These are phyloP conservation scores for Aphelinus certus DNA, from an alignment of 1,140 invertebrate genomes.

Conservation along the genomic window DNA sequence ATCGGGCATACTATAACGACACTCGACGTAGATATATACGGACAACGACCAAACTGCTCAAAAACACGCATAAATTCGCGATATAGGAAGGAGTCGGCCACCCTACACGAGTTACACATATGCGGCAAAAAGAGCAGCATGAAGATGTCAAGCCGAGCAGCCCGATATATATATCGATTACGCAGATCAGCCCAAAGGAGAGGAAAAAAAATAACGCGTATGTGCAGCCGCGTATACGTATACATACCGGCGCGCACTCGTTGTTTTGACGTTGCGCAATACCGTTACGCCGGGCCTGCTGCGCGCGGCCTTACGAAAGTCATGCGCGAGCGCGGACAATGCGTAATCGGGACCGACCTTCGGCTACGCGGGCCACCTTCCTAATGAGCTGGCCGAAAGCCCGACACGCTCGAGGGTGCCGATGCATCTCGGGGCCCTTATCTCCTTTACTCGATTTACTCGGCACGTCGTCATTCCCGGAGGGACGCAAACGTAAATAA, in stretches of 20 bases:
- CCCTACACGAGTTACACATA: too few relatives aligned
- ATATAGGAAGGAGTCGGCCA: too few relatives aligned
- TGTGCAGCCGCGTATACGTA: not conserved
- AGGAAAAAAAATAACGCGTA: not conserved
- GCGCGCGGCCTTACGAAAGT: conserved; percentile 12
- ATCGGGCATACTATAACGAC: too few relatives aligned
- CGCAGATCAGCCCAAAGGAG: not conserved
- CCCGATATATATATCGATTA: conserved; percentile 1
- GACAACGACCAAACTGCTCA: too few relatives aligned
- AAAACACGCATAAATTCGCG: too few relatives aligned
- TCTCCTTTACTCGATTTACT: too few relatives aligned
- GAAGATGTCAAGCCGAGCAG: not conserved
- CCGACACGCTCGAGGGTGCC: not conserved
- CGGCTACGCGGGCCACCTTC: conserved; percentile 30
- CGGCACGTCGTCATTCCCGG: too few relatives aligned
- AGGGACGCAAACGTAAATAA: too few relatives aligned
- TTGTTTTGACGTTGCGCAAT: not conserved
- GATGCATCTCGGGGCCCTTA: too few relatives aligned
- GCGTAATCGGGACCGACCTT: conserved; percentile 25
- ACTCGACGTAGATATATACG: too few relatives aligned
- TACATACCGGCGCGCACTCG: too few relatives aligned
- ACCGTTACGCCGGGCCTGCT: not conserved
- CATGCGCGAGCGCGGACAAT: conserved; percentile 3
- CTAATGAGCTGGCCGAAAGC: conserved; percentile 22
- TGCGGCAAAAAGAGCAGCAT: not conserved